Conservation (phyloP, 1,140 invertebrate species). For the Sitophilus oryzae region DNA sequence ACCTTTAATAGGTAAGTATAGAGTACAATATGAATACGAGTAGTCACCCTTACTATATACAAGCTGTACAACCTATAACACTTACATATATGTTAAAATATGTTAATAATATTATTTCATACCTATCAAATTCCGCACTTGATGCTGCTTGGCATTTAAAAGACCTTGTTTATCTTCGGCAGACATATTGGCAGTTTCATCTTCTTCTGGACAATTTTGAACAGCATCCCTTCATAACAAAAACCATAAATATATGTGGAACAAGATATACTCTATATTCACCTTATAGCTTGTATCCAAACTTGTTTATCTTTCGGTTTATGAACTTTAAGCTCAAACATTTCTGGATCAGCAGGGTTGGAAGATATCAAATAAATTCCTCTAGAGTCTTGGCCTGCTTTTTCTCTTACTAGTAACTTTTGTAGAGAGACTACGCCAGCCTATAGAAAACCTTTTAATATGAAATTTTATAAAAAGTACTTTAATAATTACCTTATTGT, state of each 20-base stretch:
- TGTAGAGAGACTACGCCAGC: conserved; percentile 86
- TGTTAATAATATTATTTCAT: conserved; percentile 26
- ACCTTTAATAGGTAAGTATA: background rate
- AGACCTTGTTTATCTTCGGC: conserved; percentile 66
- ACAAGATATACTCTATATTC: conserved; percentile 21
- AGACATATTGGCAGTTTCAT: conserved; percentile 53
- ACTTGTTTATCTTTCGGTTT: conserved; percentile 80
- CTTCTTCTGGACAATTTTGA: conserved; percentile 62
- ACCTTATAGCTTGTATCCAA: conserved; percentile 82
- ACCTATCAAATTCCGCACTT: conserved; percentile 67
- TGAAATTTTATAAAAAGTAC: background rate
- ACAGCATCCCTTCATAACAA: conserved; percentile 53
- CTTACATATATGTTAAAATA: background rate
- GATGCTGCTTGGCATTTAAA: conserved; percentile 65
- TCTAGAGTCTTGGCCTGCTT: conserved; percentile 80
- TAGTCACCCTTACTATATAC: background rate
- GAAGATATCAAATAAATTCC: conserved; percentile 86
- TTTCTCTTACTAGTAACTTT: conserved; percentile 86
- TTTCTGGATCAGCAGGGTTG: conserved; percentile 81
- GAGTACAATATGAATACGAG: background rate
- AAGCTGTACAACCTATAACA: background rate
- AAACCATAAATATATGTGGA: background rate
- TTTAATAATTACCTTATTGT: conserved; percentile 60
- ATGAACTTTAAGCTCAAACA: conserved; percentile 90
- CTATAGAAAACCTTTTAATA: conserved; percentile 44